Base-by-base conservation (phyloP, 92 coral and sea anemone species). In the Porites evermanni region DNA sequence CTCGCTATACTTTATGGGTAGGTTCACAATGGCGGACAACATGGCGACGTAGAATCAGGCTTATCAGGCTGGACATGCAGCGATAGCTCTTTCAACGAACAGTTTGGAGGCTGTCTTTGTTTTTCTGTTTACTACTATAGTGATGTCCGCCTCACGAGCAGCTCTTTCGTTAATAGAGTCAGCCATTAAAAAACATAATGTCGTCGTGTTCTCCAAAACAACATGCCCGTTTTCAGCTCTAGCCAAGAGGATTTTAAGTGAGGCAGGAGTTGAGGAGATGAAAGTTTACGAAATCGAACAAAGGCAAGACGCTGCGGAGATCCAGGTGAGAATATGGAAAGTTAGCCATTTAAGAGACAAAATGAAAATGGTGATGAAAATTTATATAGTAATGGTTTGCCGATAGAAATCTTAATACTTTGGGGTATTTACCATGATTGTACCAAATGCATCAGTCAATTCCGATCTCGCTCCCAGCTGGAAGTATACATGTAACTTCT, bases 191-290 rank as follows among this genome's bases (percentile, higher is more conserved):
- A 87, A 66, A 53, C 91, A 97, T 90, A 91, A 86, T 11, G 92
- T 97, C 38, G 98, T 97, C 3, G 94, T 97, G 32, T 97, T 97
- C 89, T 97, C 98, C 8, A 96, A 96, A 82, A 93, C 97, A 21
- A 92, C 98, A 61, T 97, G 98, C 56, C 91, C 99, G 9, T 97
- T 97, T 88, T 97, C 95, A 64, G 68, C 91, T 56, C 91, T 89
- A 78, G 98, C 99, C 51, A 97, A 97, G 79, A 87, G 75, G 68
- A 86, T 92, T 72, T 89, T 97, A n/a, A 75, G 86, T 53, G 96
- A 97, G 44, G 99, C 92, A 56, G 99, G 98, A 66, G 97, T 93
- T 6, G 84, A 94, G 9, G 87, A 97, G 20, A 93, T 97, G 99
- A 85, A 91, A 74, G 94, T 97, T 70, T 94, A 87, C 79, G 99